These are phyloP conservation scores for Hyla sarda DNA, from an alignment of 2,113 vertebrate genomes.

Conservation along the genomic window DNA sequence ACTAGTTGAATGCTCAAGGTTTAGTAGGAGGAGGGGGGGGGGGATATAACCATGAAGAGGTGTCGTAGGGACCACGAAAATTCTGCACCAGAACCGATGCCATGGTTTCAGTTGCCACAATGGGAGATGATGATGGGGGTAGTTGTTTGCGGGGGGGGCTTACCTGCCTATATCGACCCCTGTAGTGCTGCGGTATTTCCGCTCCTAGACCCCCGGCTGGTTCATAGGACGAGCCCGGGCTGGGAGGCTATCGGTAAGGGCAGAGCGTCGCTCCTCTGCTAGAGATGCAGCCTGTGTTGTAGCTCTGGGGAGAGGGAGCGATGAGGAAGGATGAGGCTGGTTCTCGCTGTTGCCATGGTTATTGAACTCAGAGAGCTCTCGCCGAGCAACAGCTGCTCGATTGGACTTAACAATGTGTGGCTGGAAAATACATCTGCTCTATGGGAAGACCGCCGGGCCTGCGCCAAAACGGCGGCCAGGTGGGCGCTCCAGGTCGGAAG, in stretches of 20 bases:
- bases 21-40: neutral
- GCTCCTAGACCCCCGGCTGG: neutral
- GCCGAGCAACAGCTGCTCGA: constrained; percentile 52
- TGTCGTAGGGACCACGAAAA: neutral
- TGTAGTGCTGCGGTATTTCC: neutral
- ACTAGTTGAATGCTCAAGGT: neutral
- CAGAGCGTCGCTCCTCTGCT: constrained; percentile 17
- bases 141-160: neutral
- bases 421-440: constrained; percentile 12
- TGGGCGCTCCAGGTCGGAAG: neutral
- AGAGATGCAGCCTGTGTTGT: constrained; percentile 30
- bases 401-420: constrained; percentile 7
- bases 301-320: constrained; percentile 26
- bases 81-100: neutral
- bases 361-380: constrained; percentile 46
- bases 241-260: neutral
- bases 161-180: neutral
- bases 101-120: neutral
- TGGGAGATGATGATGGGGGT: too few relatives aligned
- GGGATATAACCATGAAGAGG: neutral
- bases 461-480: neutral
- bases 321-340: constrained; percentile 37
- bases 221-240: neutral
- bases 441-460: neutral
- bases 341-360: constrained; percentile 58